phyloP scores from a whole-genome alignment of 1,140 invertebrate genomes.

The Chlorops oryzae region DNA sequence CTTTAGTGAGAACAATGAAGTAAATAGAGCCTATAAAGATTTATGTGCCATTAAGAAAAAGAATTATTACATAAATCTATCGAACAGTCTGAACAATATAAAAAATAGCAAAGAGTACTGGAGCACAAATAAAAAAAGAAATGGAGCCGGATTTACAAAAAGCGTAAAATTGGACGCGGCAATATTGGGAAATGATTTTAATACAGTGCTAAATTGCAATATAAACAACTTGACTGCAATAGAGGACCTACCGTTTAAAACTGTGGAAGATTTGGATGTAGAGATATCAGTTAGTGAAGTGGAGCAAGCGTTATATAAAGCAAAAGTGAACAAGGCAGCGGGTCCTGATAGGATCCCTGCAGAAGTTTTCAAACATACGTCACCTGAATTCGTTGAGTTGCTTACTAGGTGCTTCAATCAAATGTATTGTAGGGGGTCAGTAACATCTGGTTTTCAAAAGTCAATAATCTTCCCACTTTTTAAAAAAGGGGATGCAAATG shows the following conservation, averaged over 20 bases:
- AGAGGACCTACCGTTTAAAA: background rate
- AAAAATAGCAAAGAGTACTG: background rate
- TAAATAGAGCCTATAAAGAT: background rate
- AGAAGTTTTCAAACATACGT: background rate
- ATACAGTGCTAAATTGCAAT: background rate
- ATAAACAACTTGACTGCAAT: background rate
- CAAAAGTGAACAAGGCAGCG: background rate
- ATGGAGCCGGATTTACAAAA: background rate
- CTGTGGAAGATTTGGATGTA: background rate
- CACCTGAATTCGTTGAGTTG: background rate
- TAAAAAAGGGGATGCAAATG: background rate
- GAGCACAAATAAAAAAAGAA: background rate
- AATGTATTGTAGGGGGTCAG: background rate
- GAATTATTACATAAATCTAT: background rate
- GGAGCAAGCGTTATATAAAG: background rate
- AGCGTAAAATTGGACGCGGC: background rate
- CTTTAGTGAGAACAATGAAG: background rate
- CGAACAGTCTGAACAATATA: background rate
- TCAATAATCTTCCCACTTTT: background rate
- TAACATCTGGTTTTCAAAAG: background rate
- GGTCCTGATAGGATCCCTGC: background rate
- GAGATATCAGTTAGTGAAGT: background rate
- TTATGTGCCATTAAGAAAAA: background rate
- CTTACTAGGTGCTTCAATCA: background rate
- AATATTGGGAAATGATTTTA: background rate